These are phyloP conservation scores for Phoebastria nigripes DNA, from an alignment of 2,797 vertebrate genomes.

Conservation along the genomic window DNA sequence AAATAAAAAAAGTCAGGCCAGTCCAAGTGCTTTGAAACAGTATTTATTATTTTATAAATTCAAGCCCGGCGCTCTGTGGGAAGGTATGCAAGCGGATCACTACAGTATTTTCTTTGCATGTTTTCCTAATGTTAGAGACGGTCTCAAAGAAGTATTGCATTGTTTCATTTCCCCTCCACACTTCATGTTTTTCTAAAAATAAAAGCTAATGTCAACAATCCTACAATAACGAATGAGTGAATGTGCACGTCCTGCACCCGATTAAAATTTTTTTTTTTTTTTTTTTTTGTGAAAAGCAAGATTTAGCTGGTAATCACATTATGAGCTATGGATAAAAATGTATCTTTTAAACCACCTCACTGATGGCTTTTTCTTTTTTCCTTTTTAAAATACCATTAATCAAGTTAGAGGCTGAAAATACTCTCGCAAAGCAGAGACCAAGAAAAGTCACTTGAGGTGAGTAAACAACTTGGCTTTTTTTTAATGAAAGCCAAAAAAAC, in stretches of 20 bases:
- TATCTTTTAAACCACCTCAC: neutral
- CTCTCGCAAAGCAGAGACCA: neutral
- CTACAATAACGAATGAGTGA: neutral
- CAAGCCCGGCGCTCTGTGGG: neutral
- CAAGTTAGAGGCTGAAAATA: neutral
- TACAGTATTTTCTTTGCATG: neutral
- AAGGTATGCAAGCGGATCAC: neutral
- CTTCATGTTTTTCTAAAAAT: neutral
- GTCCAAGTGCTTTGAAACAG: neutral
- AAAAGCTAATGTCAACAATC: constrained; percentile 5
- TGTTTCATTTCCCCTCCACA: constrained; percentile 11
- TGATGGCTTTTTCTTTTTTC: neutral
- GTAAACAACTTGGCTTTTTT: constrained; percentile 16
- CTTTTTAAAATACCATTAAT: constrained; percentile 8
- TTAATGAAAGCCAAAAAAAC: neutral
- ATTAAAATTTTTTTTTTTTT: neutral
- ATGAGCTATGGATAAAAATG: neutral
- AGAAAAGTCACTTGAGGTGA: constrained; percentile 33
- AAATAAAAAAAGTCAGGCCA: neutral
- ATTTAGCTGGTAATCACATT: neutral
- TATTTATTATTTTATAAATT: neutral
- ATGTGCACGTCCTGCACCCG: neutral
- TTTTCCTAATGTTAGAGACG: neutral
- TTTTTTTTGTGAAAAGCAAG: neutral
- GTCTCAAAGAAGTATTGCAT: neutral